Evolutionary conservation across 2,113 vertebrate species (phyloP), one percentile per base, ranked within the genome.

Genomic region (Recurvirostra avosetta): DNA sequence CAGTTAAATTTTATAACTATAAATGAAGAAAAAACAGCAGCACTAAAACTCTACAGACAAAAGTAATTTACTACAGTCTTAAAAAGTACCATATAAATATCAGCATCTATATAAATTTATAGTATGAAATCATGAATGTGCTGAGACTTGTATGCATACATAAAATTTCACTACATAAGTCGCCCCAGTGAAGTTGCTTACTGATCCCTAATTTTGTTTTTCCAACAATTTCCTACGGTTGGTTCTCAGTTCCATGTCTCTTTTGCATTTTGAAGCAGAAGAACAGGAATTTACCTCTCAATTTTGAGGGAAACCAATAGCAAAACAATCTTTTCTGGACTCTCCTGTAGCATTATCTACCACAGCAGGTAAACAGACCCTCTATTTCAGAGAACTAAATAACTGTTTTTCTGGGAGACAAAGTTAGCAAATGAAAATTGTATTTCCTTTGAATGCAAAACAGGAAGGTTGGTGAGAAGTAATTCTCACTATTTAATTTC

Each of bases 1-100:
- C 12, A 56, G 55, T 58, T 84, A 92, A 85, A 95, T 92, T 79
- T 86, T 92, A 6, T 38, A 88, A 75, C 41, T 78, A 86, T 34
- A 96, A 91, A 97, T 96, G 92, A 97, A 95, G 84, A 95, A 62
- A 93, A 93, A 79, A 21, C 14, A 93, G 88, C 84, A 94, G 88
- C 38, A 82, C 45, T 62, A 97, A 65, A 97, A 65, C 38, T 83
- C 66, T 25, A 76, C 7, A 88, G 86, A 94, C 53, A 73, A 14
- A 90, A 77, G 58, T 74, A 70, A 95, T 96, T 96, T 91, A 88
- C 68, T 80, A 47, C 18, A 65, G 87, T 89, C 75, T 96, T 97
- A 55, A 94, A 93, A 96, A 94, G 87, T 66, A 91, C 77, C 90
- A 96, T 76, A 97, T 74, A 84, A 92, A 61, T 90, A 95, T 97